Percentiles rank a stretch among this genome's conserved stretches.
Conservation (phyloP, 2,797 vertebrate genomes). For the Acomys russatus region DNA sequence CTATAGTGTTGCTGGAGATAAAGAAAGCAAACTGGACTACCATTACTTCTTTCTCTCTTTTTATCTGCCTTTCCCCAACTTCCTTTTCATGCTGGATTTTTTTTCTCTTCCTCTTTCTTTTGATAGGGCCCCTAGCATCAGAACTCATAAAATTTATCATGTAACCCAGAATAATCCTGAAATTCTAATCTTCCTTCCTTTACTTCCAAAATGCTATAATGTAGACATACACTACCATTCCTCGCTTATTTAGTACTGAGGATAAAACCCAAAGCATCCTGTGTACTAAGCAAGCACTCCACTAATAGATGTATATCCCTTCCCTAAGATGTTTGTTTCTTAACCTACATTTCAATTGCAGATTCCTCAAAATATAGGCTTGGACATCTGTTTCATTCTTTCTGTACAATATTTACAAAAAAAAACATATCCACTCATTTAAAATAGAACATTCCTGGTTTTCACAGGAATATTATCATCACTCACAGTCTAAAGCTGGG, state of each 20-base stretch:
- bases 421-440: constrained; percentile 43
- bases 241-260: background rate
- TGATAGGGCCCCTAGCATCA: background rate
- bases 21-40: background rate
- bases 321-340: constrained; percentile 36
- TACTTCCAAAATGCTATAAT: background rate
- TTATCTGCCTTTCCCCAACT: too few species aligned
- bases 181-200: background rate
- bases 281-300: background rate
- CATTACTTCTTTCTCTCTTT: background rate
- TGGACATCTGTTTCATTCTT: background rate
- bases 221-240: background rate
- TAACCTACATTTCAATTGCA: constrained; percentile 21
- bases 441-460: constrained; percentile 66
- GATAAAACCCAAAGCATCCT: background rate
- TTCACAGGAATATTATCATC: constrained; percentile 23
- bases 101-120: background rate
- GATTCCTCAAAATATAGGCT: background rate
- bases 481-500: background rate
- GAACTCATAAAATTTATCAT: background rate
- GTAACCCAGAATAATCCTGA: background rate
- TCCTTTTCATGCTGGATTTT: rapidly evolving
- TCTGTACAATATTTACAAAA: background rate
- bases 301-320: background rate
- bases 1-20: background rate